A percentile compares a stretch with the other conserved stretches of the same genome.
Evolutionary conservation across 2,797 vertebrate genomes (phyloP).

Genomic region (Sandelia bainsii): DNA sequence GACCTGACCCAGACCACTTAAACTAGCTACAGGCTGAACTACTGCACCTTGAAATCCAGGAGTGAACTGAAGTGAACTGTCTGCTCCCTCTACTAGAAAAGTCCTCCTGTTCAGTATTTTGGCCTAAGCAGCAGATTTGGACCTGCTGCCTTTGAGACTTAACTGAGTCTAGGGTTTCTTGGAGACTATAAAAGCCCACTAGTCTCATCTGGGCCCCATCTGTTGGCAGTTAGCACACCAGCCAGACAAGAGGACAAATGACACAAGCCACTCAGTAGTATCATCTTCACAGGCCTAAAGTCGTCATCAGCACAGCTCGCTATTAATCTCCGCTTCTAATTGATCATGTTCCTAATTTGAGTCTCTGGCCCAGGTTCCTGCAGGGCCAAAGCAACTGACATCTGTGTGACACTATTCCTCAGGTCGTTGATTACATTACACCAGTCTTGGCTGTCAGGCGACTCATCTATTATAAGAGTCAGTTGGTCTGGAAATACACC

Average conservation of each 20-base stretch:
- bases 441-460: constrained; percentile 23
- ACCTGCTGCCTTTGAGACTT: constrained; percentile 56
- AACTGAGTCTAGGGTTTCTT: constrained; percentile 61
- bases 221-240: constrained; percentile 61
- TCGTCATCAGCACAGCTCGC: constrained; percentile 14
- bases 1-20: background rate
- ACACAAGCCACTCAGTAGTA: constrained; percentile 55
- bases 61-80: background rate
- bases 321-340: constrained; percentile 56
- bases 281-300: constrained; percentile 36
- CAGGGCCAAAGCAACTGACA: constrained; percentile 18
- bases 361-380: background rate
- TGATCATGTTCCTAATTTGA: constrained; percentile 48
- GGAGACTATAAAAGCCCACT: constrained; percentile 57
- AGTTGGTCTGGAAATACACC: constrained; percentile 35
- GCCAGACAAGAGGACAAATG: constrained; percentile 47
- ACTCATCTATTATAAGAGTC: constrained; percentile 42
- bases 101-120: constrained; percentile 2
- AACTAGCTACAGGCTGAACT: background rate
- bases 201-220: constrained; percentile 72
- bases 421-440: constrained; percentile 44
- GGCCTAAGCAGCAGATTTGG: constrained; percentile 13
- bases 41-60: background rate
- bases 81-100: background rate
- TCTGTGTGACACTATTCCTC: constrained; percentile 41